phyloP scores from a whole-genome alignment of 2,888 invertebrate species.

The Uloborus plumipes region DNA sequence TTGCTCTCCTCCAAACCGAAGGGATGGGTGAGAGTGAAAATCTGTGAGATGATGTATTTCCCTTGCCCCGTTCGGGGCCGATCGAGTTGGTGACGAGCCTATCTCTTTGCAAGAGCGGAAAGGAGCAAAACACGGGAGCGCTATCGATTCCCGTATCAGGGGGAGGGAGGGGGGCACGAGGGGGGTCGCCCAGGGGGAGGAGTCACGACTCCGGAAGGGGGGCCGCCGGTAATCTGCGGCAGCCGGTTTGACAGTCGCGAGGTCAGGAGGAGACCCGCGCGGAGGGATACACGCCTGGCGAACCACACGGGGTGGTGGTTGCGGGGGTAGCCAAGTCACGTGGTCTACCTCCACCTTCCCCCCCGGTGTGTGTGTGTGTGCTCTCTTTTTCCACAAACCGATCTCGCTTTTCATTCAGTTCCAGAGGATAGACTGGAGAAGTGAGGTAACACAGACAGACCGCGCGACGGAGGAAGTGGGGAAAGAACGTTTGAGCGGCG shows the following conservation, averaged over 20 bases:
- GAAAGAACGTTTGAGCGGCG: too few species aligned
- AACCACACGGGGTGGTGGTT: slow-evolving; percentile 64
- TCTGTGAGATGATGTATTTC: too few species aligned
- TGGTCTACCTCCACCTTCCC: slow-evolving; percentile 37
- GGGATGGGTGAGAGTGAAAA: too few species aligned
- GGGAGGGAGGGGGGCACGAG: slow-evolving; percentile 5
- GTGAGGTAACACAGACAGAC: background rate
- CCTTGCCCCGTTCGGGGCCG: too few species aligned
- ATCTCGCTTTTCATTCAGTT: slow-evolving; percentile 8
- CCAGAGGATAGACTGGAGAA: background rate
- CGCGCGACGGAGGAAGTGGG: too few species aligned
- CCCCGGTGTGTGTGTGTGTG: background rate
- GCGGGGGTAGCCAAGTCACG: slow-evolving; percentile 56
- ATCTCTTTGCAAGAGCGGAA: too few species aligned
- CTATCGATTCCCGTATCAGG: slow-evolving; percentile 46
- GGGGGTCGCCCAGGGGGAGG: slow-evolving; percentile 19
- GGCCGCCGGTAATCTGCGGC: slow-evolving; percentile 62
- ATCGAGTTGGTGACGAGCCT: too few species aligned
- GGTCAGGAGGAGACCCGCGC: slow-evolving; percentile 62
- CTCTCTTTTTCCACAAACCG: background rate
- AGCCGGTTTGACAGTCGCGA: slow-evolving; percentile 64
- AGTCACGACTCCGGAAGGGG: slow-evolving; percentile 12
- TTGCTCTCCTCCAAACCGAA: too few species aligned
- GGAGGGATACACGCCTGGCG: slow-evolving; percentile 63
- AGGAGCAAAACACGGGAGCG: too few species aligned